Base-by-base conservation (phyloP, 2,888 invertebrate genomes). In the Formica aserva region DNA sequence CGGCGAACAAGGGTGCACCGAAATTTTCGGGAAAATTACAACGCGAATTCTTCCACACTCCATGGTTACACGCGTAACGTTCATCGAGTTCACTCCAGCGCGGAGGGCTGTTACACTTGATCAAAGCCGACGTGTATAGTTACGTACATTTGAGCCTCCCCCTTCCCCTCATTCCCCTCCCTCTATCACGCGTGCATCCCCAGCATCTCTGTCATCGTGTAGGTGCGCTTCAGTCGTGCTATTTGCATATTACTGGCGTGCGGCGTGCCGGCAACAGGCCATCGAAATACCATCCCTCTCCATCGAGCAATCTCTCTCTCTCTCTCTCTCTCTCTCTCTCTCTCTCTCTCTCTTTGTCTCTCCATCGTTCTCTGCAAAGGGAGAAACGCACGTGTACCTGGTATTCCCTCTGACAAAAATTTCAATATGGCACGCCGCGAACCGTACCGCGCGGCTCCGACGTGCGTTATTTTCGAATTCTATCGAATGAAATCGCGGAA, bases 191-290 rank as follows among this genome's bases (percentile, higher is more conserved):
- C 71, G 72, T 75, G 52, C 62, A 69, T 38, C 67, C 69, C 45
- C 71, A 29, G 83, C 75, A 65, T 71, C 87, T 85, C 91, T 92
- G 91, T 91, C 91, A 91, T 90, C 90, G 88, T 90, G 86, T 86
- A 86, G 87, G 86, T 83, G 88, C 89, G 90, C 89, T 90, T 91
- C 90, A 88, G 91, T 90, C 89, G 90, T 88, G 91, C 92, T 92
- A 93, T 93, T 93, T 93, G 92, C 93, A 93, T 93, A 93, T 93
- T 92, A 92, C 91, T 89, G 91, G 89, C 90, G 89, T 87, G 89
- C 88, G 89, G 91, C 88, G 89, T 89, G 85, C 89, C 90, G 92
- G 91, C 90, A 92, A 91, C 91, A 91, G 91, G 91, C 92, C 92
- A 93, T 92, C 92, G 91, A 91, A 91, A 89, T 90, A 90, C 90